Evolutionary conservation across 2,888 invertebrate species (phyloP).

Genomic region (Rhagonycha lutea): DNA sequence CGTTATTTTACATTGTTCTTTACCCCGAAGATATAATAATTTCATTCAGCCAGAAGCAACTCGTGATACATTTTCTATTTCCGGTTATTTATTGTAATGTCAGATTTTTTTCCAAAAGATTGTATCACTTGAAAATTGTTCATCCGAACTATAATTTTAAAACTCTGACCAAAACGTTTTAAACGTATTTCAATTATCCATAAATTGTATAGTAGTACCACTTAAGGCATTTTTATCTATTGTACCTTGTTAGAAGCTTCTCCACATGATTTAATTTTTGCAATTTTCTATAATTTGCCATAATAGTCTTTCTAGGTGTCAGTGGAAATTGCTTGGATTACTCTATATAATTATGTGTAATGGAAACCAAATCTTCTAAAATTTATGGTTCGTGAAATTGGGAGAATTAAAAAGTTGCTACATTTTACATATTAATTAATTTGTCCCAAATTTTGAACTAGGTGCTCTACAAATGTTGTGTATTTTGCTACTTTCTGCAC

Average conservation of each 20-base stretch:
- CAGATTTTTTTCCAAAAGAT: not conserved
- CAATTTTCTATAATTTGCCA: not conserved
- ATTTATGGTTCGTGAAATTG: no score
- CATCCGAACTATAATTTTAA: not conserved
- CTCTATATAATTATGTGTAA: not conserved
- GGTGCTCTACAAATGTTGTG: not conserved
- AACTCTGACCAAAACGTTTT: not conserved
- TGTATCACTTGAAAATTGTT: not conserved
- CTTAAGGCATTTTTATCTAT: not conserved
- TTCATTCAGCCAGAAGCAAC: not conserved
- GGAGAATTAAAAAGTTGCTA: no score
- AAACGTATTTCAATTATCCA: not conserved
- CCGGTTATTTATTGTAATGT: not conserved
- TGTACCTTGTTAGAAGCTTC: not conserved
- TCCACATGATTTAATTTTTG: not conserved
- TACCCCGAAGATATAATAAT: not conserved
- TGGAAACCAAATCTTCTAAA: not conserved
- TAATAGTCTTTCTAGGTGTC: not conserved
- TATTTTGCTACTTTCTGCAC: not conserved
- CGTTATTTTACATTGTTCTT: not conserved
- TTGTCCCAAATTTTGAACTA: not conserved
- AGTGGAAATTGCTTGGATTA: not conserved
- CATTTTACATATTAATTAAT: not conserved
- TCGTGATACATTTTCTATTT: not conserved
- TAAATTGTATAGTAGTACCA: not conserved